Percentiles rank a stretch among this genome's conserved stretches.
phyloP scores from a whole-genome alignment of 1,140 invertebrate genomes.

The Drosophila busckii region DNA sequence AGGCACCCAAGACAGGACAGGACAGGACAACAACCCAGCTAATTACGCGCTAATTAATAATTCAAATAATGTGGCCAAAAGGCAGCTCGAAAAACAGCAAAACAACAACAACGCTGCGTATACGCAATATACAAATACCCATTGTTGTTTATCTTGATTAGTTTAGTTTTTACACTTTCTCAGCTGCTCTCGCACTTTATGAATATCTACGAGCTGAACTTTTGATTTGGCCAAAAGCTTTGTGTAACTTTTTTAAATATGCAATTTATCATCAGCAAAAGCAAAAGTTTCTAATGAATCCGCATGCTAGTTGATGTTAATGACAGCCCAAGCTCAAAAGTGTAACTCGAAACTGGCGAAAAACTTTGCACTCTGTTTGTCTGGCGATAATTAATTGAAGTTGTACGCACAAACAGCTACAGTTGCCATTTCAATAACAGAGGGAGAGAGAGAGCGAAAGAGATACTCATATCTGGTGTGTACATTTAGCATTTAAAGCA shows the following conservation, averaged over 20 bases:
- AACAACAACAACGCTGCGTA: slow-evolving; percentile 17
- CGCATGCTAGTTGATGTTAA: slow-evolving; percentile 71
- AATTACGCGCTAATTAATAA: slow-evolving; percentile 75
- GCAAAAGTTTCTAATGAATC: slow-evolving; percentile 66
- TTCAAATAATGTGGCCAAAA: slow-evolving; percentile 65
- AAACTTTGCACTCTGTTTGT: slow-evolving; percentile 56
- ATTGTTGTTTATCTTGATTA: slow-evolving; percentile 49
- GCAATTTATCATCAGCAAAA: slow-evolving; percentile 67
- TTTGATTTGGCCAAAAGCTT: slow-evolving; percentile 23
- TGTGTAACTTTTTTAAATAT: slow-evolving; percentile 33
- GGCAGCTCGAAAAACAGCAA: slow-evolving; percentile 27
- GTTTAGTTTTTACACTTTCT: slow-evolving; percentile 2
- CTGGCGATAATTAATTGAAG: slow-evolving; percentile 73
- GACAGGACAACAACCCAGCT: slow-evolving; percentile 54
- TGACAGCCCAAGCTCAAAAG: slow-evolving; percentile 52
- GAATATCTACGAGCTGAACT: slow-evolving; percentile 38
- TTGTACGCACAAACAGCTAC: slow-evolving; percentile 27
- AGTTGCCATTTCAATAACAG: slow-evolving; percentile 3
- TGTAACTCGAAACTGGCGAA: slow-evolving; percentile 5
- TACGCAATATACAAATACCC: slow-evolving; percentile 20
- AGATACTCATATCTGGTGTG: slow-evolving; percentile 2
- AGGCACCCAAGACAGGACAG: slow-evolving; percentile 24
- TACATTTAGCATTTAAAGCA: slow-evolving; percentile 1
- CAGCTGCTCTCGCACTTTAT: slow-evolving; percentile 2
- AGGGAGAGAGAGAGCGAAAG: not conserved